Evolutionary conservation across 2,797 vertebrate genomes (phyloP), one percentile per base, ranked within the genome.

Genomic region (Liasis olivaceus): DNA sequence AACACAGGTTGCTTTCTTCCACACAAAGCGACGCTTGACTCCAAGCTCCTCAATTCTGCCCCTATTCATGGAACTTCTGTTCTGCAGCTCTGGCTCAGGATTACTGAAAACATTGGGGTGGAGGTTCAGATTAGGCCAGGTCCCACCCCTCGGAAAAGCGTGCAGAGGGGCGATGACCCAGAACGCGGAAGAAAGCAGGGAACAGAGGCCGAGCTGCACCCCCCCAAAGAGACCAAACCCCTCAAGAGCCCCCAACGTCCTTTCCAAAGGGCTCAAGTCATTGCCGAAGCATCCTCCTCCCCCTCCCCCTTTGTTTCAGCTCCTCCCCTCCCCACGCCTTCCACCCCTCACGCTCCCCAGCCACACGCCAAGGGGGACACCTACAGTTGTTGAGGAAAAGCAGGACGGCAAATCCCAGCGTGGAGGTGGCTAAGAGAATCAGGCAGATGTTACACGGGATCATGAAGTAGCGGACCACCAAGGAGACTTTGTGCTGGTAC

Each of bases 351-450:
- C 11, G 3, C 5, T 24, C n/a, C 62, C 94, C 91, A 15, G 72
- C 59, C 56, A 2, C 12, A 24, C 0, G 28, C 86, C 17, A 0
- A 20, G 22, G 9, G 77, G 85, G 92, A 90, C 97, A 99, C 99
- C 94, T 99, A 99, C 99, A 99, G 97, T 99, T 99, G 97, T 99
- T 99, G 97, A 99, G 99, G 98, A 99, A 99, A 89, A 99, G 99
- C 87, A 99, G 98, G 93, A 99, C 98, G 0, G 99, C 99, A 59
- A 99, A 99, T 92, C 99, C 99, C 96, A 99, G 98, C 0, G 99
- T 99, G 11, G 99, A 98, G 0, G 98, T 98, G 95, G 99, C 99
- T 98, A 99, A 97, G 94, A 99, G 98, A 97, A 99, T 99, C 96
- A 99, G 98, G 96, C 99, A 99, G 97, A 99, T 99, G 98, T 99